A percentile compares a stretch with the other conserved stretches of the same genome.
Evolutionary conservation across 2,888 invertebrate species (phyloP).

Genomic region (Cephus nigrinus): DNA sequence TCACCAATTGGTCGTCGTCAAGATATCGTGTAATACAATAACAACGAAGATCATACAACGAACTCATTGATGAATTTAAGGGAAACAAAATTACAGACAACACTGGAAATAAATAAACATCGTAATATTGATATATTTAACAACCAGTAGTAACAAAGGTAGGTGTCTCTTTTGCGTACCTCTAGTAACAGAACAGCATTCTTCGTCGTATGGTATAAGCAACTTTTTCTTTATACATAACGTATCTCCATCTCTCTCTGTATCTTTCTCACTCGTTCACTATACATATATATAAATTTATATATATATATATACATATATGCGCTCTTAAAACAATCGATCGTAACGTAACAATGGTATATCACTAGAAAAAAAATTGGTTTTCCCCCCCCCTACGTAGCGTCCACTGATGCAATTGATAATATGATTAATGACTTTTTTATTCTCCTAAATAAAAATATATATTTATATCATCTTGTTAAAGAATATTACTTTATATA

Average conservation of each 20-base stretch:
- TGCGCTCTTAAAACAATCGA: constrained; percentile 34
- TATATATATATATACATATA: constrained; percentile 25
- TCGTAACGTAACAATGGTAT: constrained; percentile 50
- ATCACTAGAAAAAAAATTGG: constrained; percentile 44
- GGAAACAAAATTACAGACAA: neutral
- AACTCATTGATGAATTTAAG: neutral
- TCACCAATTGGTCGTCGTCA: too few relatives aligned
- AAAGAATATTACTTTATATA: constrained; percentile 53
- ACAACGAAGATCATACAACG: neutral
- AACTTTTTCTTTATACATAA: constrained; percentile 27
- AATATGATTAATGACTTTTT: constrained; percentile 49
- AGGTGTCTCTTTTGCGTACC: constrained; percentile 49
- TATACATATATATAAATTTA: constrained; percentile 31
- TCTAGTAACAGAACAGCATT: constrained; percentile 49
- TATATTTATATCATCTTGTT: constrained; percentile 43
- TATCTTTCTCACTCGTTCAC: constrained; percentile 3
- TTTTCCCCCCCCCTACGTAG: constrained; percentile 24
- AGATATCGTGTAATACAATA: too few relatives aligned
- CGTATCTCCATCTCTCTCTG: constrained; percentile 29
- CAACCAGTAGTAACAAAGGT: constrained; percentile 61
- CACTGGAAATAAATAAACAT: constrained; percentile 27
- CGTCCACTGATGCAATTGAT: constrained; percentile 32
- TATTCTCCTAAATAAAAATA: constrained; percentile 49
- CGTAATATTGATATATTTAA: constrained; percentile 50
- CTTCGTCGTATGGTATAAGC: constrained; percentile 26